Evolutionary conservation across 1,140 invertebrate species (phyloP).

Genomic region (Orchestia grillus): DNA sequence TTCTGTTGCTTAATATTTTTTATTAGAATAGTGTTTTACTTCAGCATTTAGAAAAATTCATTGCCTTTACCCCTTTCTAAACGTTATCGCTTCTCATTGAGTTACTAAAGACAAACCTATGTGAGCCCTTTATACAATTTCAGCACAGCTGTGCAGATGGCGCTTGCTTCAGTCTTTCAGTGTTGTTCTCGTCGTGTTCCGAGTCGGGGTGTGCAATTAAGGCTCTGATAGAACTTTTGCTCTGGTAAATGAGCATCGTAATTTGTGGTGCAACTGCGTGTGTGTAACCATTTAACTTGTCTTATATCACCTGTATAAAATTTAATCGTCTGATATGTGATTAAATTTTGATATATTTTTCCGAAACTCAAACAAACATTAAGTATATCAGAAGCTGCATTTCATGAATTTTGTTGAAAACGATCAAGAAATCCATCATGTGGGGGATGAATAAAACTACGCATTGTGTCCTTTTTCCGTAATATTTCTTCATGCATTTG

Average conservation of each 20-base stretch:
- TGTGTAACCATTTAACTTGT: not conserved
- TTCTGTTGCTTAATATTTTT: too few relatives aligned
- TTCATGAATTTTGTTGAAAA: not conserved
- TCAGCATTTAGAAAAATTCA: too few relatives aligned
- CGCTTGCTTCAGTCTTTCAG: slow-evolving; percentile 28
- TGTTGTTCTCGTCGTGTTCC: not conserved
- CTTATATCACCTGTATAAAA: not conserved
- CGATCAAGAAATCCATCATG: not conserved
- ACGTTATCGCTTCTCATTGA: not conserved
- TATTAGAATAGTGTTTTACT: too few relatives aligned
- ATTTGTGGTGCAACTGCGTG: too few relatives aligned
- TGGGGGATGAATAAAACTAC: not conserved
- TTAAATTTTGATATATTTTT: not conserved
- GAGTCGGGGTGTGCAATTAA: not conserved
- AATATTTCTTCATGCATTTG: not conserved
- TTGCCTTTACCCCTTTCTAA: too few relatives aligned
- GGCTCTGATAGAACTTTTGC: too few relatives aligned
- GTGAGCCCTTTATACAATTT: not conserved
- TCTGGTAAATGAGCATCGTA: too few relatives aligned
- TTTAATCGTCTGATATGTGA: not conserved
- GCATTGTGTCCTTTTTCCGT: not conserved
- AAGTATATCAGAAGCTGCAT: not conserved
- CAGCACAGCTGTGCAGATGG: slow-evolving; percentile 6
- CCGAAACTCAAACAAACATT: not conserved
- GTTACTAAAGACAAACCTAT: not conserved